phyloP scores from a whole-genome alignment of 2,797 vertebrate genomes.

The Pelodytes ibericus region DNA sequence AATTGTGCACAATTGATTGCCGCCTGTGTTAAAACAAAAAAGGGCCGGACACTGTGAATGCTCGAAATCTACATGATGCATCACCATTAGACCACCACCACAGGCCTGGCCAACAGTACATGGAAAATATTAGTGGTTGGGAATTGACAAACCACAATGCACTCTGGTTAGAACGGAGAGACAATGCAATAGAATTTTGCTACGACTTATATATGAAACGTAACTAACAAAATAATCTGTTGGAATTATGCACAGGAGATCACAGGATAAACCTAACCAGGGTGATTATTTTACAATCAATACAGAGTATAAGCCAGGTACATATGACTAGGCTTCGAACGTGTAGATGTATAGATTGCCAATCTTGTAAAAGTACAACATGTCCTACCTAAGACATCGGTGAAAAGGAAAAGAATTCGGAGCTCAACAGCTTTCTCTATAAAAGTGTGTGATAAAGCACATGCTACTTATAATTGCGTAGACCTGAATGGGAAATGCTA shows the following conservation, averaged over 20 bases:
- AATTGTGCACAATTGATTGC: slow-evolving; percentile 46
- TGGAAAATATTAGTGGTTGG: slow-evolving; percentile 61
- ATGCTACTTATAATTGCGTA: neutral
- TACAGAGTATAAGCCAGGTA: neutral
- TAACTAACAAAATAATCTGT: slow-evolving; percentile 23
- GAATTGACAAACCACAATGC: slow-evolving; percentile 55
- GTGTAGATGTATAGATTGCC: neutral
- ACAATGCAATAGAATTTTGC: slow-evolving; percentile 44
- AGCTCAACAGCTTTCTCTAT: neutral
- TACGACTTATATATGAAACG: slow-evolving; percentile 31
- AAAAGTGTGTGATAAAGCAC: neutral
- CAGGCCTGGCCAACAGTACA: slow-evolving; percentile 55
- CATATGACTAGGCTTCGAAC: neutral
- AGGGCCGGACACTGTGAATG: slow-evolving; percentile 44
- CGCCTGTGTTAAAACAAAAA: slow-evolving; percentile 44
- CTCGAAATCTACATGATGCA: slow-evolving; percentile 50
- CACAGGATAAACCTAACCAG: slow-evolving; percentile 30
- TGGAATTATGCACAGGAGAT: slow-evolving; percentile 26
- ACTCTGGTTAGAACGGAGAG: slow-evolving; percentile 48
- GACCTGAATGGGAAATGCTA: neutral
- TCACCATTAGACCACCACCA: slow-evolving; percentile 56
- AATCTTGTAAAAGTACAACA: neutral
- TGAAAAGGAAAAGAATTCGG: neutral
- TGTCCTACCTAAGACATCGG: neutral
- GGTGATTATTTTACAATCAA: slow-evolving; percentile 20